Base-by-base conservation (phyloP, 2,888 invertebrate species). In the Protonemura montana region DNA sequence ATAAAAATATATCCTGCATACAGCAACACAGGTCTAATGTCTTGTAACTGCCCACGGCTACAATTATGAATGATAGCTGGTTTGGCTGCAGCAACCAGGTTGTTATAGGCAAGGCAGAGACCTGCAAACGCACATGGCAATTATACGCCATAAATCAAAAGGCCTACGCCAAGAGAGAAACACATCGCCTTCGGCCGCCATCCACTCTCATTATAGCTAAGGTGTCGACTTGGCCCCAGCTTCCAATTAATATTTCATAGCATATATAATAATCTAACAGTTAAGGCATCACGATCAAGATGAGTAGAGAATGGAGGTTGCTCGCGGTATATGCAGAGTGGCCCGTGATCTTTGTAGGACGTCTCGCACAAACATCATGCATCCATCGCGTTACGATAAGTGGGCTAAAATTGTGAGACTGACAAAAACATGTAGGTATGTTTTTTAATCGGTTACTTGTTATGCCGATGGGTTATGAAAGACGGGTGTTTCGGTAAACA, bases 21-120 rank as follows among this genome's bases (percentile, higher is more conserved):
- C 59, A 59, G 27, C 59, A 84, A 13, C 84, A 21, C 29, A 76
- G n/a, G 30, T 82, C 35, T 81, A 81, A 81, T 81, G 81, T 76
- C 84, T 84, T 76, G 76, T 76, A 25, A 59, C 76, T 27, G 81
- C 87, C 87, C 85, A 76, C 28, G 86, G 87, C 86, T 84, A 86
- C 86, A 86, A 85, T 87, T 87, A 87, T 87, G 87, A 86, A 85
- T 87, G 86, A 87, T 87, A 85, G 87, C 76, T 82, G 86, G 81
- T 85, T 84, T 59, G 1, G 21, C 82, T 30, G 2, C 41, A 82
- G 78, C 29, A 0, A 21, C 3, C 3, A 84, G 84, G 10, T 76
- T 76, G 84, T 76, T 6, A 35, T 82, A 85, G 77, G 41, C 85
- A 86, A 77, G 85, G 42, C 29, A 85, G 85, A 81, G n/a, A n/a